Conservation (phyloP, 2,888 invertebrate species). For the Apamea crenata region DNA sequence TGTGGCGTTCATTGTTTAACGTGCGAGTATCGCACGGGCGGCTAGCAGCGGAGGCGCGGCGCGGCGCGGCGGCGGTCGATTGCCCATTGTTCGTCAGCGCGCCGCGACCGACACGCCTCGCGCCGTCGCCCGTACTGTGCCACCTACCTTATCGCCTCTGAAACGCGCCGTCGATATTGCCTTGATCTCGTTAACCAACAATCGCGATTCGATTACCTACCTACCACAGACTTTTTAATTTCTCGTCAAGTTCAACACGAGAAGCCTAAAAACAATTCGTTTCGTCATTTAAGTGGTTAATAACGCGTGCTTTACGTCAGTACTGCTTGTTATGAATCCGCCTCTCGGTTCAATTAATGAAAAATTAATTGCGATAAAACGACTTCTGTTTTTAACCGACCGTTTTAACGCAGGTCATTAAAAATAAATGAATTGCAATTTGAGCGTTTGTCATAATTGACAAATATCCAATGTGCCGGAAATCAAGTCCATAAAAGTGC, state of each 20-base stretch:
- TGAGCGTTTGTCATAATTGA: conserved; percentile 35
- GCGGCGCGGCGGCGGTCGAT: conserved; percentile 80
- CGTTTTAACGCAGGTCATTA: conserved; percentile 44
- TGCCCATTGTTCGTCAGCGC: conserved; percentile 86
- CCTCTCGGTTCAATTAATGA: conserved; percentile 55
- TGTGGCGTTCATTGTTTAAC: conserved; percentile 64
- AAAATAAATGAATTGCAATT: conserved; percentile 43
- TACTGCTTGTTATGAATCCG: conserved; percentile 57
- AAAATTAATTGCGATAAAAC: conserved; percentile 56
- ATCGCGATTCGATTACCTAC: conserved; percentile 83
- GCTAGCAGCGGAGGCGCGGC: conserved; percentile 69
- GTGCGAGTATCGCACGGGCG: conserved; percentile 65
- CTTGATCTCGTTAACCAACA: conserved; percentile 87
- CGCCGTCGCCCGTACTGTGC: conserved; percentile 82
- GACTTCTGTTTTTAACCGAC: conserved; percentile 41
- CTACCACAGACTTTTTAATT: conserved; percentile 81
- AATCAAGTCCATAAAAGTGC: conserved; percentile 30
- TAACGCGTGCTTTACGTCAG: conserved; percentile 66
- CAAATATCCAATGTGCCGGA: conserved; percentile 36
- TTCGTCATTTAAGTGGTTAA: conserved; percentile 67
- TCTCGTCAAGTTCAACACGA: conserved; percentile 71
- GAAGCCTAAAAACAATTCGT: conserved; percentile 65
- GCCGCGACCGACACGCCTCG: conserved; percentile 88
- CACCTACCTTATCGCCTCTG: conserved; percentile 85
- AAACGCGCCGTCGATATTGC: conserved; percentile 80